phyloP scores from a whole-genome alignment of 2,113 vertebrate genomes.

The Sebastes schlegelii region DNA sequence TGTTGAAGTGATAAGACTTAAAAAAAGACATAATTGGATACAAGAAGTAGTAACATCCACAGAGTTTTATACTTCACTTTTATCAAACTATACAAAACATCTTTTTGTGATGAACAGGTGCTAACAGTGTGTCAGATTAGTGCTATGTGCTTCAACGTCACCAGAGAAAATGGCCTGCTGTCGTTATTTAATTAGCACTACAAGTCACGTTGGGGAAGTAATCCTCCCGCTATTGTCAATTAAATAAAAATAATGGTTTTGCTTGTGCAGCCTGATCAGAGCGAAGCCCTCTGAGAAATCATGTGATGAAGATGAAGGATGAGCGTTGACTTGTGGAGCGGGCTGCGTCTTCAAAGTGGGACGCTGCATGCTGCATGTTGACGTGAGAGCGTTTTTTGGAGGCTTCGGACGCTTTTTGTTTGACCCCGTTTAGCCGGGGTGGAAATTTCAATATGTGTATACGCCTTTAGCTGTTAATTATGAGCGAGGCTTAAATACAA shows the following conservation, averaged over 20 bases:
- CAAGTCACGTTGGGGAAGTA: neutral
- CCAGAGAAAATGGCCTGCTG: too few relatives aligned
- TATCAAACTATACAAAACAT: too few relatives aligned
- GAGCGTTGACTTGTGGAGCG: constrained; percentile 9
- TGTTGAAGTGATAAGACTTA: too few relatives aligned
- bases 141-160: too few relatives aligned
- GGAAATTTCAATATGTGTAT: constrained; percentile 13
- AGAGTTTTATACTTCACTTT: too few relatives aligned
- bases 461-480: constrained; percentile 37
- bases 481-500: constrained; percentile 31
- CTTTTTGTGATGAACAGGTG: too few relatives aligned
- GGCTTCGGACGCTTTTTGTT: constrained; percentile 6
- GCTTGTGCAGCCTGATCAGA: neutral
- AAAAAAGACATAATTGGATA: too few relatives aligned
- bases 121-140: too few relatives aligned
- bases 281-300: constrained; percentile 22
- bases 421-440: constrained; percentile 20
- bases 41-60: too few relatives aligned
- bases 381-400: neutral
- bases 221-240: constrained; percentile 13
- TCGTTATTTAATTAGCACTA: too few relatives aligned
- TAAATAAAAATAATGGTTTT: constrained; percentile 27
- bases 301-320: neutral
- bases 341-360: constrained; percentile 31
- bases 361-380: constrained; percentile 35